phyloP scores from a whole-genome alignment of 2,797 vertebrate species.

The Enteromius paludinosus region DNA sequence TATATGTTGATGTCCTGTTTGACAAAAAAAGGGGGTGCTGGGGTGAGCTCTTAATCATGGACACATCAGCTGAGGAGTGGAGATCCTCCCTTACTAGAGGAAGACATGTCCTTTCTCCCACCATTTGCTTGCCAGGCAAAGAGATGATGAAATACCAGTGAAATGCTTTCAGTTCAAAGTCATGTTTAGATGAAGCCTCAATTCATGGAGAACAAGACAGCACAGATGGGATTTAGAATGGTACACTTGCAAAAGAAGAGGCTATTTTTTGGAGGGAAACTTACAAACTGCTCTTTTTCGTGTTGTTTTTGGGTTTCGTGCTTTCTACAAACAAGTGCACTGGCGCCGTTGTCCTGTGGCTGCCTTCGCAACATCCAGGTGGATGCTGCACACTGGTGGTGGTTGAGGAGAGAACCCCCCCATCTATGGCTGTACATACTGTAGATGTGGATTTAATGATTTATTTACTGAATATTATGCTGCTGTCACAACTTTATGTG shows the following conservation, averaged over 20 bases:
- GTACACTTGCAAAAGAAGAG: not conserved
- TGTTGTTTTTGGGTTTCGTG: not conserved
- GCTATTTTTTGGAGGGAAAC: not conserved
- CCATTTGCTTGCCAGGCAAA: conserved; percentile 5
- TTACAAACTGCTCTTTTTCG: not conserved
- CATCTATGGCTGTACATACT: too few species aligned
- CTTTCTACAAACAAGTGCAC: not conserved
- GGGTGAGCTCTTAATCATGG: conserved; percentile 34
- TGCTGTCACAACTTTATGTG: too few species aligned
- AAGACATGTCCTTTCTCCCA: not conserved
- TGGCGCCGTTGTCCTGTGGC: too few species aligned
- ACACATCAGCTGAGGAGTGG: conserved; percentile 9
- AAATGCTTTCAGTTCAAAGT: conserved; percentile 29
- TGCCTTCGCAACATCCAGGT: too few species aligned
- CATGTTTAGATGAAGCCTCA: conserved; percentile 8
- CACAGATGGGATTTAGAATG: not conserved
- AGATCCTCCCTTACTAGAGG: conserved; percentile 21
- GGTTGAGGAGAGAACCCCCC: too few species aligned
- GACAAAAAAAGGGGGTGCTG: conserved; percentile 10
- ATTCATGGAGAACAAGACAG: not conserved
- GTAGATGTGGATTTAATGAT: not conserved
- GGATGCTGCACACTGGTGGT: too few species aligned
- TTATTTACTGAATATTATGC: too few species aligned
- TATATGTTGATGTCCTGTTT: conserved; percentile 36
- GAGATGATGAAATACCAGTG: conserved; percentile 32